Base-by-base conservation (phyloP, 2,797 vertebrate genomes). In the Cuniculus paca region DNA sequence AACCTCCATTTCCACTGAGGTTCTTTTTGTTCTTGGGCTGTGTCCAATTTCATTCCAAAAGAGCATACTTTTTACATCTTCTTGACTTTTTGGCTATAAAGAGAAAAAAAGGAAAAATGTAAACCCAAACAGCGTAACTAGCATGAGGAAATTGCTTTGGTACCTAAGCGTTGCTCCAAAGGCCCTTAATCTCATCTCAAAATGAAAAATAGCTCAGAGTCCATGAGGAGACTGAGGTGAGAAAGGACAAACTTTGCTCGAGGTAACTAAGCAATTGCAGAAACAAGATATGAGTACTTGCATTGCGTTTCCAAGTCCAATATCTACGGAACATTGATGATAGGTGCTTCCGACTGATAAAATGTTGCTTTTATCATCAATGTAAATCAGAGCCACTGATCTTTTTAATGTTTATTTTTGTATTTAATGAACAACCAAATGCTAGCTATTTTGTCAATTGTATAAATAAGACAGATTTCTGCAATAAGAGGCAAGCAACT, bases 51-150 rank as follows among this genome's bases (percentile, higher is more conserved):
- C 94, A 68, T 81, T 60, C 82, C 95, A 89, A 84, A 95, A 97
- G 63, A 80, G 0, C 0, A 39, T 26, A 96, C 0, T 65, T 31
- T 86, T 75, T 95, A 98, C 97, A 98, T 97, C 94, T 17, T 98
- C 82, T 34, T 98, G 61, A 97, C 75, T 93, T 6, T 98, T 1
- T 65, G 84, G 39, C 98, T 98, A 80, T 97, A 89, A 79, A 63
- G 85, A 96, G 72, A 77, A 96, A 96, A 84, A 42, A 17, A 94
- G 83, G 92, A 52, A 74, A 94, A 26, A 6, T 2, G 42, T 65
- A 34, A 95, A 74, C 78, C 65, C 90, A 93, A 19, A 42, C 0
- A 56, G 12, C 58, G 34, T 16, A 28, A 24, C 36, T 2, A 5
- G 58, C 13, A 63, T 42, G 17, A 0, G 1, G 45, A 20, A 63